phyloP scores from a whole-genome alignment of 2,888 invertebrate genomes.

The Heliconius hortense region DNA sequence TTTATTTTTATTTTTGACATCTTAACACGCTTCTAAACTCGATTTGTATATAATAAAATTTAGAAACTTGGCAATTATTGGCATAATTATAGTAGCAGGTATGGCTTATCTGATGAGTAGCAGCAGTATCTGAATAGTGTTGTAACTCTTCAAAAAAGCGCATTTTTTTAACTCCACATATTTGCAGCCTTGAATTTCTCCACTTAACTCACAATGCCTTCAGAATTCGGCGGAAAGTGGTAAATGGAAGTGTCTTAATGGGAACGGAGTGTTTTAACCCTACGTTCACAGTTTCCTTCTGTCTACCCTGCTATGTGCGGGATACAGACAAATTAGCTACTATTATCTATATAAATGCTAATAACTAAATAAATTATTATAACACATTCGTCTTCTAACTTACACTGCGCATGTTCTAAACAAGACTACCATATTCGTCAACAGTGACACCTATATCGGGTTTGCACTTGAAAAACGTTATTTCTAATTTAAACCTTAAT shows the following conservation, averaged over 20 bases:
- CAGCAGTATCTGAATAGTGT: no score
- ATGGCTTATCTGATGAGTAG: neutral
- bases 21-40: no score
- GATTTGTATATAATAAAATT: neutral
- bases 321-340: neutral
- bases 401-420: constrained; percentile 41
- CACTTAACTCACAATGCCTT: neutral
- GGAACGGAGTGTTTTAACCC: neutral
- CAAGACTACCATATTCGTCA: constrained; percentile 50
- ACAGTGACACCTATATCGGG: constrained; percentile 48
- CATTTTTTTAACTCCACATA: no score
- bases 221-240: neutral
- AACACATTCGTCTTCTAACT: constrained; percentile 35
- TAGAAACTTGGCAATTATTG: neutral
- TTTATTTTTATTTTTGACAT: no score
- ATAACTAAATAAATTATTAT: neutral
- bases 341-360: neutral
- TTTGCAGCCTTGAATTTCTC: neutral
- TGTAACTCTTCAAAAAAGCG: no score
- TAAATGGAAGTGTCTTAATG: neutral
- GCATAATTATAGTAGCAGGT: neutral
- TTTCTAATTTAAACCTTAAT: constrained; percentile 30
- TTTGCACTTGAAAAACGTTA: constrained; percentile 6
- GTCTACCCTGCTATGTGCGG: neutral
- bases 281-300: neutral